phyloP scores from a whole-genome alignment of 53 echinoderm and acorn worm species.

The Temnopleurus reevesii region DNA sequence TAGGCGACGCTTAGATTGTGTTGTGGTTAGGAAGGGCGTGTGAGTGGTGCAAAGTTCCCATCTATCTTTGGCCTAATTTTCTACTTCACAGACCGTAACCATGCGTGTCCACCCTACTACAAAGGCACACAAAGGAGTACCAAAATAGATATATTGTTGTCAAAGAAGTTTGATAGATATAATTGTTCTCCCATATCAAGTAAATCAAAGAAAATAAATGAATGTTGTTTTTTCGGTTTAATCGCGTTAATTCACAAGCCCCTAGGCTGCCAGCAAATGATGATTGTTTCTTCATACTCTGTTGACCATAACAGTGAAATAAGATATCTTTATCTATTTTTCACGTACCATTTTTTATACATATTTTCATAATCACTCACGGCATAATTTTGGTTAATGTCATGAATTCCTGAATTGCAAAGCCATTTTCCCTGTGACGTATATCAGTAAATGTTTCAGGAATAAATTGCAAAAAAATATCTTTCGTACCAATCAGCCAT shows the following conservation, averaged over 20 bases:
- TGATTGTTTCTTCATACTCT: background rate
- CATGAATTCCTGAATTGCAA: no score
- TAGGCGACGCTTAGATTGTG: background rate
- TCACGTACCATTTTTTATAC: no score
- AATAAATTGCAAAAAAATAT: no score
- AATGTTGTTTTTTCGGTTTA: background rate
- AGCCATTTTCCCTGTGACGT: no score
- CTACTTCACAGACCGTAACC: background rate
- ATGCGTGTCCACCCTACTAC: constrained; percentile 22
- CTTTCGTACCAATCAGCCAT: no score
- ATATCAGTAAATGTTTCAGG: no score
- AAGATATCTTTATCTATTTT: no score
- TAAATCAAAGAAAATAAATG: background rate
- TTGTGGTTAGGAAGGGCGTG: background rate
- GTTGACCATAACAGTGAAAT: no score
- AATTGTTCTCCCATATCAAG: background rate
- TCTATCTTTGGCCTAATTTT: constrained; percentile 23
- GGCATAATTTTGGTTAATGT: no score
- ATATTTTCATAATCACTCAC: no score
- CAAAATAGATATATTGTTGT: constrained; percentile 4
- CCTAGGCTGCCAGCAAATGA: no score
- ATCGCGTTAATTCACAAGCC: background rate
- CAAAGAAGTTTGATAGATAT: background rate
- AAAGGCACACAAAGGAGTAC: background rate
- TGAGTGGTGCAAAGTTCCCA: background rate